Evolutionary conservation across 2,888 invertebrate genomes (phyloP), one percentile per base, ranked within the genome.

Genomic region (Dyspetes luteomarginatus): DNA sequence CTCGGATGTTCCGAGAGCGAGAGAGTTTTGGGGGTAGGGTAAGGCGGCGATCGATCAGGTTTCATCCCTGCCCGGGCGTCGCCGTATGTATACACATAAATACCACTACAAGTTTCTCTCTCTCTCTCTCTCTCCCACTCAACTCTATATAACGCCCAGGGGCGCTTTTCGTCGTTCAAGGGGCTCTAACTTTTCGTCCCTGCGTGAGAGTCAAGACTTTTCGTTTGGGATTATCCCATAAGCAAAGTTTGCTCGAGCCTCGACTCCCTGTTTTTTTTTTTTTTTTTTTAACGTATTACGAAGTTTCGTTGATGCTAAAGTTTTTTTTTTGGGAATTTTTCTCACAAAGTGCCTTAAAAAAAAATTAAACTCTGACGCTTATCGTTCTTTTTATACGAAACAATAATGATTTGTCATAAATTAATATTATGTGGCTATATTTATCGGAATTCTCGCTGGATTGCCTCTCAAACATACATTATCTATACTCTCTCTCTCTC

Each of bases 31-130:
- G 55, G 71, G 78, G 52, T 52, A 71, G 83, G 81, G 76, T 76
- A 78, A 81, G 72, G 68, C 81, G 60, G 62, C 85, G 84, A 85
- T 85, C 85, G 85, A 85, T 85, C 84, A 83, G 80, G 80, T 84
- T 82, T 82, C 84, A 83, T 83, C 83, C 36, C 36, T 36, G 36
- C 80, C 75, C 62, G 78, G 81, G 83, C 81, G 77, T 76, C 68
- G 73, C 60, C 73, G 74, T 58, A 30, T 77, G 48, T 50, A 45
- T 17, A 30, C 60, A 55, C 28, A 75, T 76, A 69, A 67, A 62
- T 50, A 74, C 56, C 45, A 30, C 41, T 41, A 24, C 17, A 45
- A 17, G 30, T 56, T 36, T 26, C 15, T 19, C 19, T 3, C 52
- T n/a, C 36, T 48, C 48, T 15, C 28, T 26, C 30, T 19, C 45